These are phyloP conservation scores for Lophochroa leadbeateri DNA, from an alignment of 2,113 vertebrate genomes.

Conservation along the genomic window DNA sequence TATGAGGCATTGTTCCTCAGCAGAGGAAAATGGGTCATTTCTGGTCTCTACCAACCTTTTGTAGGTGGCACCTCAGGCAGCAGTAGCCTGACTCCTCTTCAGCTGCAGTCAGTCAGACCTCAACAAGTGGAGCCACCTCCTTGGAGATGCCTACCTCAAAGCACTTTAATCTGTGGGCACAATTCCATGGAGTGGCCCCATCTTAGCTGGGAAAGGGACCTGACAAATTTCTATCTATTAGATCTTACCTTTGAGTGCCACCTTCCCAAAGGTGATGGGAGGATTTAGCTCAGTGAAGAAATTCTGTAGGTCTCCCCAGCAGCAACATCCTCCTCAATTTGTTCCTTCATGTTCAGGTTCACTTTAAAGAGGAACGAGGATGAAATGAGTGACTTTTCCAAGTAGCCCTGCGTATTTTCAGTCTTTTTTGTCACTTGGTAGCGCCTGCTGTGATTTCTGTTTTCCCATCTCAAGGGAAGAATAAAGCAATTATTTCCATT, in stretches of 20 bases:
- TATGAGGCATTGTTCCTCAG: neutral
- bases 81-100: neutral
- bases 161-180: neutral
- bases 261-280: neutral
- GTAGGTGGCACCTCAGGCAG: neutral
- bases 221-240: neutral
- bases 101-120: neutral
- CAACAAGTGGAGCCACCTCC: neutral
- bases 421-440: neutral
- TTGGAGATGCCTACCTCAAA: neutral
- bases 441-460: neutral
- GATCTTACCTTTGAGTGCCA: neutral
- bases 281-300: neutral
- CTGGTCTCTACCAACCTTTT: neutral
- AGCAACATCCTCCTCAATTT: neutral
- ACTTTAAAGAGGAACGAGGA: neutral
- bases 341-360: neutral
- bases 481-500: neutral
- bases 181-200: neutral
- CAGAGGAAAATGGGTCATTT: neutral
- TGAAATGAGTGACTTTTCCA: neutral
- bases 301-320: neutral
- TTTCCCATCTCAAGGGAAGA: neutral
- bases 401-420: neutral
- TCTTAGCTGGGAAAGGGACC: neutral